phyloP scores from a whole-genome alignment of 2,888 invertebrate genomes.

The Xestia c-nigrum region DNA sequence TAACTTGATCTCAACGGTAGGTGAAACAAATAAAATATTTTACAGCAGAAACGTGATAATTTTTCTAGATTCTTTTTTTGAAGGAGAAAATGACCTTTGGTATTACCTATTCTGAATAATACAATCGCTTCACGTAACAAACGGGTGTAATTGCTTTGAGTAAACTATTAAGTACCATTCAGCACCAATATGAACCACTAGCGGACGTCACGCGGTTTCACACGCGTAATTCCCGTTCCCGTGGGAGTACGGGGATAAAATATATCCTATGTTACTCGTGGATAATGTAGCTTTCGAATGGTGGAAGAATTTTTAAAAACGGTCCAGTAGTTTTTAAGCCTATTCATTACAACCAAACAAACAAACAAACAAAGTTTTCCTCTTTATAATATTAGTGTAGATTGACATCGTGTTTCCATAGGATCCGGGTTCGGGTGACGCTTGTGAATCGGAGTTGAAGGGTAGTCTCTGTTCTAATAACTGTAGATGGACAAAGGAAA shows the following conservation, averaged over 20 bases:
- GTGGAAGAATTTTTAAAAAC: too few species aligned
- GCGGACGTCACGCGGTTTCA: too few species aligned
- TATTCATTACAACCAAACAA: too few species aligned
- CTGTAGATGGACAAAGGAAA: background rate
- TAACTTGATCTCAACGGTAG: conserved; percentile 13
- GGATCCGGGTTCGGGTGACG: too few species aligned
- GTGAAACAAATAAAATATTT: conserved; percentile 18
- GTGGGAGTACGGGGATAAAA: too few species aligned
- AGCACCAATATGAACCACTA: too few species aligned
- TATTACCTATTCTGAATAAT: background rate
- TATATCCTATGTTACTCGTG: too few species aligned
- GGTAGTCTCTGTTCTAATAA: background rate
- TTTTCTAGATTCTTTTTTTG: background rate
- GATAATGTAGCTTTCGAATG: too few species aligned
- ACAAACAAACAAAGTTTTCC: too few species aligned
- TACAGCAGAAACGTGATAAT: background rate
- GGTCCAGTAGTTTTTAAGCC: too few species aligned
- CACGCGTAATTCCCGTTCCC: too few species aligned
- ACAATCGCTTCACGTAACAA: background rate
- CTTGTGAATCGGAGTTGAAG: background rate
- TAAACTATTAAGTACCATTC: background rate
- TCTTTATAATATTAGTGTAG: too few species aligned
- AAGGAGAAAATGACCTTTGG: background rate
- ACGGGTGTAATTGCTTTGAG: background rate
- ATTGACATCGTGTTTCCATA: background rate